Conservation (phyloP, 2,797 vertebrate species). For the Xenentodon cancila region DNA sequence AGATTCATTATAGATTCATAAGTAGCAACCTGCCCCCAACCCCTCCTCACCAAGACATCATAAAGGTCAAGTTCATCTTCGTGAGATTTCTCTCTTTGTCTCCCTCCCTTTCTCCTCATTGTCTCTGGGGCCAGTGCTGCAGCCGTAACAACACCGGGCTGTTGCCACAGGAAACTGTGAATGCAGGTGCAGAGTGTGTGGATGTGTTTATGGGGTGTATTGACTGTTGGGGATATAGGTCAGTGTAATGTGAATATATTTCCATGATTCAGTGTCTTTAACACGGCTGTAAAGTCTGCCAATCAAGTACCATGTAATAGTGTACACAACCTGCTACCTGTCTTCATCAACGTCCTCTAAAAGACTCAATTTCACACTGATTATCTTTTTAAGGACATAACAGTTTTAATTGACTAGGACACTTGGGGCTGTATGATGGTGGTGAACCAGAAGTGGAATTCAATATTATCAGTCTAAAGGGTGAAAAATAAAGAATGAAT, state of each 20-base stretch:
- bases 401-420: no score
- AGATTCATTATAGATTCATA: conserved; percentile 78
- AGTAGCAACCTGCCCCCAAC: conserved; percentile 73
- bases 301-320: conserved; percentile 26
- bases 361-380: conserved; percentile 6
- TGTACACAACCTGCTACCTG: conserved; percentile 7
- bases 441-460: no score
- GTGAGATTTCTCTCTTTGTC: conserved; percentile 71
- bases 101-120: conserved; percentile 53
- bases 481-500: no score
- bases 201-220: conserved; percentile 3
- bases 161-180: conserved; percentile 57
- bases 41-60: conserved; percentile 76
- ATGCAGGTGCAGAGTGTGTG: conserved; percentile 20
- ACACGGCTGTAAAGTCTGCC: conserved; percentile 36
- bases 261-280: conserved; percentile 56
- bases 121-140: conserved; percentile 65
- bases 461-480: no score
- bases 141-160: conserved; percentile 59
- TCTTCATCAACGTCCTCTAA: conserved; percentile 12
- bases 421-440: no score
- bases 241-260: conserved; percentile 62
- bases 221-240: conserved; percentile 38
- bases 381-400: background rate
- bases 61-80: conserved; percentile 82